These are phyloP conservation scores for Ormyrus labotus DNA, from an alignment of 2,888 invertebrate species.

Conservation along the genomic window DNA sequence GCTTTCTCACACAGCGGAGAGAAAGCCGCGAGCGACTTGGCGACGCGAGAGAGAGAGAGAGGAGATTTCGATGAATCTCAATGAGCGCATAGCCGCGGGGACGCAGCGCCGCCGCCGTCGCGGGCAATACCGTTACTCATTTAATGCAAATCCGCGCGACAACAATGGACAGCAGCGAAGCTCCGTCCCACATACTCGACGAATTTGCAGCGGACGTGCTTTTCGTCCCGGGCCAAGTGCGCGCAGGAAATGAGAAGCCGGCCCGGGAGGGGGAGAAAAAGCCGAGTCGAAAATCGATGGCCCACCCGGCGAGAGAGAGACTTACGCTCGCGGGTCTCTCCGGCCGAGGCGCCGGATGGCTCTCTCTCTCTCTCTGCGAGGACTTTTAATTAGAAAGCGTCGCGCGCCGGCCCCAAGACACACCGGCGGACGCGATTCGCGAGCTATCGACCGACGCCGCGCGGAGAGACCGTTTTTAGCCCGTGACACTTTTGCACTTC, in stretches of 20 bases:
- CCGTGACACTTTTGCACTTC: not conserved
- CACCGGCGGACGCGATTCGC: too few relatives aligned
- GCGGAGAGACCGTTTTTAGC: not conserved
- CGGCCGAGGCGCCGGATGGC: not conserved
- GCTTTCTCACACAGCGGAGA: not conserved
- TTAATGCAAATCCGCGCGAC: slow-evolving; percentile 14
- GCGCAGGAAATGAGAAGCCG: slow-evolving; percentile 48
- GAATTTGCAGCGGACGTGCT: slow-evolving; percentile 7
- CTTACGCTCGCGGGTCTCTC: not conserved
- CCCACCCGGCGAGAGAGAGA: slow-evolving; percentile 1
- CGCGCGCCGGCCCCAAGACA: not conserved
- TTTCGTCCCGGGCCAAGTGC: not conserved
- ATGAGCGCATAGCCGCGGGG: not conserved
- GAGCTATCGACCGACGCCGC: not conserved
- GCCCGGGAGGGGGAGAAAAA: not conserved
- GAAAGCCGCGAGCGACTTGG: not conserved
- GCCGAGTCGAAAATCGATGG: slow-evolving; percentile 53
- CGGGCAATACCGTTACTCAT: slow-evolving; percentile 13
- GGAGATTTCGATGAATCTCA: slow-evolving; percentile 6
- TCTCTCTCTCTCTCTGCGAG: slow-evolving; percentile 16
- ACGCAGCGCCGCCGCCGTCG: not conserved
- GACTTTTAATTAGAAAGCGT: slow-evolving; percentile 56
- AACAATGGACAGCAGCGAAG: slow-evolving; percentile 15
- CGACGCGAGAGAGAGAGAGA: too few relatives aligned
- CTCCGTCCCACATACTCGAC: not conserved